These are phyloP conservation scores for Mobula birostris DNA, from an alignment of 2,113 vertebrate species.

Conservation along the genomic window DNA sequence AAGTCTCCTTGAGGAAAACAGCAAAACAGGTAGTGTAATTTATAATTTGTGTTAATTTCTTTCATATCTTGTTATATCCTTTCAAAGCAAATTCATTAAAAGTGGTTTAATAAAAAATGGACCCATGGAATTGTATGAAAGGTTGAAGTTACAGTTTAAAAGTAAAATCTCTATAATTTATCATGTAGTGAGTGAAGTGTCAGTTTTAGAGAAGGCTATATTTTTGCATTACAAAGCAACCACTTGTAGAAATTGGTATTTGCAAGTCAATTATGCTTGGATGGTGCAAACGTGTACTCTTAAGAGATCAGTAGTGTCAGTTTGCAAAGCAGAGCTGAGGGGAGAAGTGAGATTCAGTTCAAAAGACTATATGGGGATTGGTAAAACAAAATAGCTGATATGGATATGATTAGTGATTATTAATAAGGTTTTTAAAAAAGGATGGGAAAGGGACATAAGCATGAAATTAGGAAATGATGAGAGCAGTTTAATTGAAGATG, in stretches of 20 bases:
- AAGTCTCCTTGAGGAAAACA: constrained; percentile 49
- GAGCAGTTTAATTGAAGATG: too few relatives aligned
- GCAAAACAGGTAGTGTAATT: constrained; percentile 53
- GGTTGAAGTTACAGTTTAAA: too few relatives aligned
- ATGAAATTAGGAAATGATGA: too few relatives aligned
- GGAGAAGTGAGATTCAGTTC: too few relatives aligned
- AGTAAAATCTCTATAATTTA: neutral
- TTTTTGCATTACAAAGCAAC: neutral
- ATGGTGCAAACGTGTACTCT: neutral
- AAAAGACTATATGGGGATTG: too few relatives aligned
- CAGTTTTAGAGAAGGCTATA: neutral
- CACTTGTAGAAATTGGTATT: neutral
- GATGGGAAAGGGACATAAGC: too few relatives aligned
- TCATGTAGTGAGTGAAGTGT: neutral
- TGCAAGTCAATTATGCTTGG: neutral
- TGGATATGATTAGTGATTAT: too few relatives aligned
- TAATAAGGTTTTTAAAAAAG: too few relatives aligned
- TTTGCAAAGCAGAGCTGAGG: too few relatives aligned
- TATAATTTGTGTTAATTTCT: neutral
- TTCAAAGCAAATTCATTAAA: neutral
- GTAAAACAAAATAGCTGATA: too few relatives aligned
- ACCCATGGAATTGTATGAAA: neutral
- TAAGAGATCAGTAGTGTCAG: too few relatives aligned
- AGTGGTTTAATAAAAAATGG: too few relatives aligned
- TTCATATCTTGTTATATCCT: neutral